Evolutionary conservation across 2,113 vertebrate genomes (phyloP).

Genomic region (Chroicocephalus ridibundus): DNA sequence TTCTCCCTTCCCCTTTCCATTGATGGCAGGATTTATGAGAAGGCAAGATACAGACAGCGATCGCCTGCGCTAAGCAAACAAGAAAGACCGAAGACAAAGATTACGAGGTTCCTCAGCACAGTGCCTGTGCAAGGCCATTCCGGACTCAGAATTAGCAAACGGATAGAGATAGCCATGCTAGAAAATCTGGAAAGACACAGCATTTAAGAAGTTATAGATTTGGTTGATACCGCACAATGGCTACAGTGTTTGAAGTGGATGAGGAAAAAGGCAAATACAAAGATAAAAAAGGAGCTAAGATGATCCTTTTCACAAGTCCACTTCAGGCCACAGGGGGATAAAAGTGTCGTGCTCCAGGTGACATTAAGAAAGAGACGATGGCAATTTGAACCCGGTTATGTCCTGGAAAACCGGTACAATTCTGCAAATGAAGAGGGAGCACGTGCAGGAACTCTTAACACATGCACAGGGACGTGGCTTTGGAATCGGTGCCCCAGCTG

Average conservation of each 20-base stretch:
- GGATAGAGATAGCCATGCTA: not conserved
- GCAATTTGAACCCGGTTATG: not conserved
- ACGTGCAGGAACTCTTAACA: not conserved
- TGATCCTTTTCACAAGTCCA: not conserved
- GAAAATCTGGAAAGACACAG: not conserved
- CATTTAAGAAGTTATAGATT: not conserved
- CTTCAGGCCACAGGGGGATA: not conserved
- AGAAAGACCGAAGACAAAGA: not conserved
- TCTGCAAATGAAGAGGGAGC: not conserved
- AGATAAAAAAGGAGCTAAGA: not conserved
- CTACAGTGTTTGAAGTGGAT: not conserved
- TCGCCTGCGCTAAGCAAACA: not conserved
- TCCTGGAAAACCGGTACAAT: not conserved
- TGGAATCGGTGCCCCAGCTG: not conserved
- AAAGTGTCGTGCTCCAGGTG: fast-evolving
- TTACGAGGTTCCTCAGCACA: not conserved
- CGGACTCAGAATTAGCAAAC: not conserved
- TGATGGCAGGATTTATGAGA: not conserved
- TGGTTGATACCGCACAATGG: not conserved
- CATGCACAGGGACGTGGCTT: fast-evolving
- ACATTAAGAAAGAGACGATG: not conserved
- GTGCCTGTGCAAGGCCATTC: not conserved
- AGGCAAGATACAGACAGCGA: not conserved
- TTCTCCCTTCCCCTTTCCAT: not conserved
- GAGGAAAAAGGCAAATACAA: not conserved